Evolutionary conservation across 2,888 invertebrate genomes (phyloP), one percentile per base, ranked within the genome.

Genomic region (Oscheius sp.): DNA sequence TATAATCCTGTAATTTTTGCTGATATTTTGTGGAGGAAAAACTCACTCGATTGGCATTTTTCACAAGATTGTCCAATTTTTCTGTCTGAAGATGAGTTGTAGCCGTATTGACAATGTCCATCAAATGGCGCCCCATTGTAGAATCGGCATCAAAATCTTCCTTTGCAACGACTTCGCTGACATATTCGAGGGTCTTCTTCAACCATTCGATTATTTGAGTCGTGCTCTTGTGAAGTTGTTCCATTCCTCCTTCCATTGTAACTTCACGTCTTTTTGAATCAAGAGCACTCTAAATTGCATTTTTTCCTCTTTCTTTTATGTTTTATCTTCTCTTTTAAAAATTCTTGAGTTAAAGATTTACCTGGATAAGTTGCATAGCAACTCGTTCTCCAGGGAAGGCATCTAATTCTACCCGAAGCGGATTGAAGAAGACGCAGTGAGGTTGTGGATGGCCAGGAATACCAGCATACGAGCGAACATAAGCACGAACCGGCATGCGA

Each of bases 31-130:
- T 23, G 74, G 35, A 16, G 43, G 35, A 9, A 35, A 75, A 68
- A 84, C 85, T 78, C 86, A 92, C 92, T 90, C 98, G 96, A 89
- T 97, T 94, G 88, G 95, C 95, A 84, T 95, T 93, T 89, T 96
- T 96, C 89, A 98, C 93, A 93, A 97, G 95, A 85, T 94, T 93
- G 49, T 95, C 94, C 90, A 97, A 95, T 88, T 95, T 93, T 88
- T 95, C 94, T 70, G 92, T 92, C 27, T 93, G 93, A 92, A 98
- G 76, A 56, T 85, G 95, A 89, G 94, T 93, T 58, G 96, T 96
- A 78, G 96, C 94, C 13, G 77, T 76, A 23, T 79, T 78, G 49
- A 80, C 80, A 52, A 80, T 79, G 18, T 83, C 94, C 85, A 97
- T 92, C 77, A 99, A 91, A 79, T 93, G 93, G 52, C 98, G 92